Conservation (phyloP, 1,140 invertebrate species). For the Gryllus bimaculatus region DNA sequence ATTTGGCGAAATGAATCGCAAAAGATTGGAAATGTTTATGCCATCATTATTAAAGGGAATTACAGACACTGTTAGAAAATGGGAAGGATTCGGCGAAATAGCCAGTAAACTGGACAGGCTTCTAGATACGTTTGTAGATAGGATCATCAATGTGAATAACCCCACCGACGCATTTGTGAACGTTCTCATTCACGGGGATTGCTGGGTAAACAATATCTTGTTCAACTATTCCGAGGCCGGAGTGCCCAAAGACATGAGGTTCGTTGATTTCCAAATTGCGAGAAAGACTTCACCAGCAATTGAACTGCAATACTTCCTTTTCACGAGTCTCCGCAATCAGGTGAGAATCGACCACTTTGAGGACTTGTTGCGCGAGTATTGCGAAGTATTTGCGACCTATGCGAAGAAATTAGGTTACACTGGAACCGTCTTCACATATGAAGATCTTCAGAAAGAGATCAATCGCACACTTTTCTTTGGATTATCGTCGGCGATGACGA, state of each 20-base stretch:
- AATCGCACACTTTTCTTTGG: conserved; percentile 18
- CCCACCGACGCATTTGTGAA: neutral
- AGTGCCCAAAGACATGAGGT: conserved; percentile 21
- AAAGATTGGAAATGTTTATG: neutral
- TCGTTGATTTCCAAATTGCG: conserved; percentile 38
- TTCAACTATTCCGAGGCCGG: conserved; percentile 21
- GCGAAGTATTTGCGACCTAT: conserved; percentile 11
- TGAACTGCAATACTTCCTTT: conserved; percentile 48
- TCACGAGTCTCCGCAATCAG: conserved; percentile 37
- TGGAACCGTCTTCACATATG: neutral
- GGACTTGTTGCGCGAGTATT: conserved; percentile 36
- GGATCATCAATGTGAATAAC: neutral
- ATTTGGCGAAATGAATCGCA: neutral
- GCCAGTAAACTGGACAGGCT: neutral
- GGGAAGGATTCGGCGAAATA: neutral
- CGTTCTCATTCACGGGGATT: conserved; percentile 23
- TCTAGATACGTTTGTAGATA: neutral
- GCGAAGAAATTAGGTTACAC: conserved; percentile 1
- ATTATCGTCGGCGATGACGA: neutral
- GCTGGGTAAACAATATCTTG: conserved; percentile 26
- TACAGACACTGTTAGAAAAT: neutral
- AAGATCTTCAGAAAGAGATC: conserved; percentile 11
- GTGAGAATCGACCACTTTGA: conserved; percentile 33
- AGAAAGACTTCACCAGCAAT: conserved; percentile 40
- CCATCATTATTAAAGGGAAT: neutral